These are phyloP conservation scores for Rousettus leschenaultii DNA, from an alignment of 2,113 vertebrate species.

Conservation along the genomic window DNA sequence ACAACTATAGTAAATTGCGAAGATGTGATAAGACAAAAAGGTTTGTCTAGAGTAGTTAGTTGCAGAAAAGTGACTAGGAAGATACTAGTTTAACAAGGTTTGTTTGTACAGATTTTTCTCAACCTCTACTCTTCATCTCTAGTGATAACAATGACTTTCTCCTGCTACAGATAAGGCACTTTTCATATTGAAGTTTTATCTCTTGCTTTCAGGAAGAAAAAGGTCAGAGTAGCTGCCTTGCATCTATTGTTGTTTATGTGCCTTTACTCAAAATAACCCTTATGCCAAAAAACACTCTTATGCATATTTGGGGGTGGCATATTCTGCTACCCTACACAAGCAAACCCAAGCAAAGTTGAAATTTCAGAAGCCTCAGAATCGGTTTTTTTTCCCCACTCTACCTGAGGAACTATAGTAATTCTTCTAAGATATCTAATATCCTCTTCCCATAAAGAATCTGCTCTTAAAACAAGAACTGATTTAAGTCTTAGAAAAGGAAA, in stretches of 20 bases:
- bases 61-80: neutral
- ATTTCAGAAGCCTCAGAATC: neutral
- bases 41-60: neutral
- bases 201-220: neutral
- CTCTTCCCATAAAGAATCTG: neutral
- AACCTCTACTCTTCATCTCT: neutral
- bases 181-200: neutral
- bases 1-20: neutral
- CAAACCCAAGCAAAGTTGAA: neutral
- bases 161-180: neutral
- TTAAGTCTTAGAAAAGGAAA: neutral
- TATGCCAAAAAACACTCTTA: neutral
- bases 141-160: neutral
- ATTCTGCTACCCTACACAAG: neutral
- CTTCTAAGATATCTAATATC: neutral
- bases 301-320: neutral
- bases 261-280: neutral
- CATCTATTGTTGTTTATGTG: neutral
- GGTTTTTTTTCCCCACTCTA: neutral
- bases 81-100: neutral
- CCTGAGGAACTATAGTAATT: neutral
- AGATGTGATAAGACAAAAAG: neutral
- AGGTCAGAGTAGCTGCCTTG: neutral
- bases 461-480: neutral
- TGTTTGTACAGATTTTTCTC: neutral